Base-by-base conservation (phyloP, 2,113 vertebrate genomes). In the Ranitomeya imitator region DNA sequence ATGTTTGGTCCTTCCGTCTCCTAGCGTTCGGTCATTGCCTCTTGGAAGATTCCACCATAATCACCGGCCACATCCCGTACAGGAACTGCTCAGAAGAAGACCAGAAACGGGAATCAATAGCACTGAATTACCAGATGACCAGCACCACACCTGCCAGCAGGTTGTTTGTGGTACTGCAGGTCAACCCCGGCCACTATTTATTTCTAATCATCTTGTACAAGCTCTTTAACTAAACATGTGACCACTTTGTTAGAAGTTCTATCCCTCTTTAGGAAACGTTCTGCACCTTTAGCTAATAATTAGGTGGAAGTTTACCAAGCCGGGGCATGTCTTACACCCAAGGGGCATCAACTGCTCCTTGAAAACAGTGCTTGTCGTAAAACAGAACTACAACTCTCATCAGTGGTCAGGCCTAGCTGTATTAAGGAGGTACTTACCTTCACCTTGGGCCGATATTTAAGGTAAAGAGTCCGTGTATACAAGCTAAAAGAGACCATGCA, bases 381-480 rank as follows among this genome's bases (percentile, higher is more conserved):
- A 26, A 37, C 73, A 76, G 73, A 51, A 76, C 37, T 52, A 51
- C 73, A 52, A 19, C 73, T 7, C 45, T 2, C 45, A 83, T 9
- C 31, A 67, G 80, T 8, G 16, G 14, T 1, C 6, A 37, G 11
- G 4, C 9, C 4, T 59, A 23, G 37, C 6, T 74, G 71, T 19
- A 45, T 0, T 12, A 4, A 4, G 21, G 4, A 59, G 52, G 78
- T 45, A 16, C 93, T 92, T 95, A 99, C 98, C 96, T 97, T 98
- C 83, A 99, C 95, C 93, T 97, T 97, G 90, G 97, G 97, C 92
- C 97, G 97, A 90, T 96, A 94, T 91, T 97, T 98, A 94, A 99
- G 95, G 95, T 97, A 98, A 92, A 97, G 97, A 23, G 96, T 96
- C 92, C 98, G 96, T 91, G 98, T 98, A 92, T 99, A 98, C 89